Evolutionary conservation across 2,888 invertebrate species (phyloP).

Genomic region (Hirtodrosophila confusa): DNA sequence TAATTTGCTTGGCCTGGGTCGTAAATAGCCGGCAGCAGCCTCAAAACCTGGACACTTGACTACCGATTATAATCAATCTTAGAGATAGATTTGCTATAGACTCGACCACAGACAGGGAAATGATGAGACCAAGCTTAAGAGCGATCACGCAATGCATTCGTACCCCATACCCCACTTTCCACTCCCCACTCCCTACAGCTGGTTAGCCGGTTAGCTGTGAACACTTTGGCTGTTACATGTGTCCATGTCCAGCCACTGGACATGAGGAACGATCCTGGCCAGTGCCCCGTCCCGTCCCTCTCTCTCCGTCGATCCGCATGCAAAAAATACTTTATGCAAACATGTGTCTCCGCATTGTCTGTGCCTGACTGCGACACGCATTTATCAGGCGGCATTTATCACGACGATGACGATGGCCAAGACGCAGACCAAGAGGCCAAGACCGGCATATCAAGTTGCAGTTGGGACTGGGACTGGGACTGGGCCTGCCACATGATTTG

Average conservation of each 20-base stretch:
- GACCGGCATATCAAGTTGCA: slow-evolving; percentile 72
- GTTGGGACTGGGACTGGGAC: background rate
- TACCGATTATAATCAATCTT: slow-evolving; percentile 83
- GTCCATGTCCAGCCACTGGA: slow-evolving; percentile 63
- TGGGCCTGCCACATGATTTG: slow-evolving; percentile 53
- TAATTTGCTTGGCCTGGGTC: slow-evolving; percentile 66
- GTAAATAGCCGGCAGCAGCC: slow-evolving; percentile 69
- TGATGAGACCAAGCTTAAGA: slow-evolving; percentile 36
- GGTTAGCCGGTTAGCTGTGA: slow-evolving; percentile 40
- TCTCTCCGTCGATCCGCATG: slow-evolving; percentile 32
- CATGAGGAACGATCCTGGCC: slow-evolving; percentile 31
- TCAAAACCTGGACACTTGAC: slow-evolving; percentile 75
- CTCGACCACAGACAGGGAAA: slow-evolving; percentile 37
- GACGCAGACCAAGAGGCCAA: slow-evolving; percentile 29
- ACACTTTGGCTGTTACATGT: slow-evolving; percentile 61
- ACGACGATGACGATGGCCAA: slow-evolving; percentile 49
- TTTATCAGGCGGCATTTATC: slow-evolving; percentile 77
- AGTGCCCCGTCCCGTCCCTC: background rate
- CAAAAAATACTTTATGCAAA: slow-evolving; percentile 61
- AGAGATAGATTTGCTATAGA: slow-evolving; percentile 66
- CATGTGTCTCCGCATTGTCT: slow-evolving; percentile 77
- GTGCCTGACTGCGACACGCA: slow-evolving; percentile 70
- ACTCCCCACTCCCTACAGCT: too few relatives aligned
- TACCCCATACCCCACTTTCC: slow-evolving; percentile 14
- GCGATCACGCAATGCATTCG: slow-evolving; percentile 41